A percentile compares a stretch with the other conserved stretches of the same genome.
Evolutionary conservation across 2,797 vertebrate species (phyloP).

Genomic region (Chloroceryle inda): DNA sequence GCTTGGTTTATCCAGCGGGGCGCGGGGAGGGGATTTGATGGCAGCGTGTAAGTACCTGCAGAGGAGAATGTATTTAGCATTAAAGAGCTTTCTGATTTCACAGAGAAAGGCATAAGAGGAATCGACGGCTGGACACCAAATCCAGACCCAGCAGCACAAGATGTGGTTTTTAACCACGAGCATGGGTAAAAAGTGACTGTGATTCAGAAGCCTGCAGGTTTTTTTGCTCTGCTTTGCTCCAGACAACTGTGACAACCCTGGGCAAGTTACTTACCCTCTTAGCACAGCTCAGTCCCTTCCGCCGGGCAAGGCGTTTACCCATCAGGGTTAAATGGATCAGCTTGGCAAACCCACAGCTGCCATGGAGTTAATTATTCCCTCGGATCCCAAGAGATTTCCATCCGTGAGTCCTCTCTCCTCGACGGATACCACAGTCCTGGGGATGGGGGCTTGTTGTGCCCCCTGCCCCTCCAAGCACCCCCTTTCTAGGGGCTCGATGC

Average conservation of each 20-base stretch:
- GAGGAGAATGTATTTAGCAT: background rate
- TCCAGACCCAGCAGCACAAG: background rate
- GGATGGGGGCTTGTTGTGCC: background rate
- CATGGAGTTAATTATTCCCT: background rate
- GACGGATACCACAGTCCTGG: rapidly evolving
- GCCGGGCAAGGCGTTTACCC: background rate
- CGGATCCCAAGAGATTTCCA: background rate
- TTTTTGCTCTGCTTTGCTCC: background rate
- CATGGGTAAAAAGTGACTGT: rapidly evolving
- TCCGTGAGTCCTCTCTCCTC: rapidly evolving
- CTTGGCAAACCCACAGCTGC: background rate
- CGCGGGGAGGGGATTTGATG: background rate
- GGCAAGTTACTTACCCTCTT: background rate
- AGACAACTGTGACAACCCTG: rapidly evolving
- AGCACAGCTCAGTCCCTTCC: rapidly evolving
- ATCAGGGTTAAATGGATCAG: background rate
- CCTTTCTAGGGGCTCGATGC: background rate
- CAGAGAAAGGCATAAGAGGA: background rate
- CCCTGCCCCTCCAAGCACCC: background rate
- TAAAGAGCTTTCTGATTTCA: background rate
- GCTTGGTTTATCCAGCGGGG: rapidly evolving
- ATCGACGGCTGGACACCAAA: background rate
- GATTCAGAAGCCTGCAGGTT: background rate
- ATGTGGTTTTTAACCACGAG: rapidly evolving
- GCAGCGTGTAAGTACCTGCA: background rate